Percentiles rank a stretch among this genome's conserved stretches.
Evolutionary conservation across 1,140 invertebrate species (phyloP).

Genomic region (Magallana ariakensis): DNA sequence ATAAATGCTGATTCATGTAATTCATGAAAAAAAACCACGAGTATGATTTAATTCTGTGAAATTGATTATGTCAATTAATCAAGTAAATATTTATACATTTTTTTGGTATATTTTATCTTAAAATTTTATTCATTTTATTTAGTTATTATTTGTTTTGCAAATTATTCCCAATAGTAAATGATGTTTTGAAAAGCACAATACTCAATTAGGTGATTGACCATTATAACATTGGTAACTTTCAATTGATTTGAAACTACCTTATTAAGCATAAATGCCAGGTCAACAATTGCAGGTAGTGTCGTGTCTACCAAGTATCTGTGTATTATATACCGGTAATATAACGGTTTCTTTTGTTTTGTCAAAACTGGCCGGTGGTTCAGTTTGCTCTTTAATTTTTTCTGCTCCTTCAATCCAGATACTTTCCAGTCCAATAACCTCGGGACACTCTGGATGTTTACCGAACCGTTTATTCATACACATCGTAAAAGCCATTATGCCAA

Average conservation of each 20-base stretch:
- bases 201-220: too few relatives aligned
- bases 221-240: too few relatives aligned
- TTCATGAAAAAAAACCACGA: too few relatives aligned
- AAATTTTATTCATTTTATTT: too few relatives aligned
- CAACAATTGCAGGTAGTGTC: neutral
- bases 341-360: neutral
- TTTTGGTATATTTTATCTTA: too few relatives aligned
- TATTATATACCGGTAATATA: neutral
- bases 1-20: too few relatives aligned
- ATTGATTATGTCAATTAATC: too few relatives aligned
- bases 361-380: neutral
- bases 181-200: too few relatives aligned
- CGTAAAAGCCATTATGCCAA: neutral
- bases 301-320: conserved; percentile 2
- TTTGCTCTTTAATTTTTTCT: neutral
- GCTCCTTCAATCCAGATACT: neutral
- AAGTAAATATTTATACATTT: too few relatives aligned
- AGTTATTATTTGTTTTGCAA: too few relatives aligned
- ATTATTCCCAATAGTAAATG: too few relatives aligned
- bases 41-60: too few relatives aligned
- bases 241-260: neutral
- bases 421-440: neutral
- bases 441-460: neutral
- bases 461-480: conserved; percentile 16
- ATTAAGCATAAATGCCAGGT: neutral